phyloP scores from a whole-genome alignment of 2,888 invertebrate species.

The Drosophila kambysellisi region DNA sequence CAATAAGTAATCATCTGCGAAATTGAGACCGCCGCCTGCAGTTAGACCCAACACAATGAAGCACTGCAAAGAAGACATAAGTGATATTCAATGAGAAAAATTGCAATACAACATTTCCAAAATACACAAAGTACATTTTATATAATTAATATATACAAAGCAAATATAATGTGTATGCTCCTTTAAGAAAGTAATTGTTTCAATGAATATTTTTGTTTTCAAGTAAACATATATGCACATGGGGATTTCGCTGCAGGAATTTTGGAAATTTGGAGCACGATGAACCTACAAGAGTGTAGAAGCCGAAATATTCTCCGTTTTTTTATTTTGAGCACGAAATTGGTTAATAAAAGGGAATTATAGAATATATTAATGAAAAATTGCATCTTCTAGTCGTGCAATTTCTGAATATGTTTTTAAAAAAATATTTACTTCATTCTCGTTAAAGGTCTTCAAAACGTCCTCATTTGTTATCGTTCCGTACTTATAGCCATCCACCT shows the following conservation, averaged over 20 bases:
- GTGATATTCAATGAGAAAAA: not conserved
- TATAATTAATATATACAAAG: too few relatives aligned
- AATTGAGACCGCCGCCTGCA: conserved; percentile 38
- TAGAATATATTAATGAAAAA: not conserved
- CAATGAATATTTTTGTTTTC: not conserved
- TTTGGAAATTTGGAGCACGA: not conserved
- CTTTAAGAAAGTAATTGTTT: too few relatives aligned
- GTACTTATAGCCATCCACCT: conserved; percentile 29
- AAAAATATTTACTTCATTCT: conserved; percentile 10
- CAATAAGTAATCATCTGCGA: conserved; percentile 26
- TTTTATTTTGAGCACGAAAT: not conserved
- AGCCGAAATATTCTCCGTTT: not conserved
- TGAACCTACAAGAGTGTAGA: not conserved
- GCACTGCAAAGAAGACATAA: conserved; percentile 6
- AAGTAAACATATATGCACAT: not conserved
- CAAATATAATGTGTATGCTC: too few relatives aligned
- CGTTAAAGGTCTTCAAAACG: not conserved
- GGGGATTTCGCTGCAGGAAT: not conserved
- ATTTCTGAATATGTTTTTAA: not conserved
- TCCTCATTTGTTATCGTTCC: conserved; percentile 24
- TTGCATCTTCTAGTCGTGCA: not conserved
- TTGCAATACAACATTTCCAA: not conserved
- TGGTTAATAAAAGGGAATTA: too few relatives aligned
- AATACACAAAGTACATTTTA: not conserved
- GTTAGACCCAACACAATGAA: conserved; percentile 46